These are phyloP conservation scores for Ypsolopha sequella DNA, from an alignment of 2,888 invertebrate species.

Conservation along the genomic window DNA sequence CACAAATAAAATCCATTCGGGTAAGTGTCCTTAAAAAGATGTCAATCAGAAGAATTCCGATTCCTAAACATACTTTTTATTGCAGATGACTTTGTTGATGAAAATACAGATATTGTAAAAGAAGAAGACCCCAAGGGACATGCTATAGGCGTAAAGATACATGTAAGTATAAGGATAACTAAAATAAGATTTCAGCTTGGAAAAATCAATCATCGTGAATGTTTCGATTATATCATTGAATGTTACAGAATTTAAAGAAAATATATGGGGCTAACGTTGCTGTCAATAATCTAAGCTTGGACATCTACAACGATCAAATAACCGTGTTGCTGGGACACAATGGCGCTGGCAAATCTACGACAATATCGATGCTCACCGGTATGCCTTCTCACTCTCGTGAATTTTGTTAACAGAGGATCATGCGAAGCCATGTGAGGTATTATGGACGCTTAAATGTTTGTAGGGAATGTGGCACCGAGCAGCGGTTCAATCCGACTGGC, in stretches of 20 bases:
- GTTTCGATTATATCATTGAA: neutral
- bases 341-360: slow-evolving; percentile 95
- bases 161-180: slow-evolving; percentile 28
- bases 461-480: slow-evolving; percentile 75
- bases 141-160: slow-evolving; percentile 56
- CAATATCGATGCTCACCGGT: slow-evolving; percentile 93
- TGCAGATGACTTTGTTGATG: slow-evolving; percentile 11
- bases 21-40: no score
- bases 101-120: slow-evolving; percentile 26
- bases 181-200: neutral
- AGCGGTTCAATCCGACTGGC: slow-evolving; percentile 79
- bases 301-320: slow-evolving; percentile 91
- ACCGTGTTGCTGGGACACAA: slow-evolving; percentile 79
- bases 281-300: slow-evolving; percentile 79
- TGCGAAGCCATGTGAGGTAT: neutral
- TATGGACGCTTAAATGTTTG: neutral
- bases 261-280: slow-evolving; percentile 69
- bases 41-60: no score
- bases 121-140: slow-evolving; percentile 62
- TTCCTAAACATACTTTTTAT: neutral
- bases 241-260: slow-evolving; percentile 73
- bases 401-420: neutral
- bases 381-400: slow-evolving; percentile 9
- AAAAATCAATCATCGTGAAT: neutral
- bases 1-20: neutral